phyloP scores from a whole-genome alignment of 2,888 invertebrate genomes.

The Augiades crinisus region DNA sequence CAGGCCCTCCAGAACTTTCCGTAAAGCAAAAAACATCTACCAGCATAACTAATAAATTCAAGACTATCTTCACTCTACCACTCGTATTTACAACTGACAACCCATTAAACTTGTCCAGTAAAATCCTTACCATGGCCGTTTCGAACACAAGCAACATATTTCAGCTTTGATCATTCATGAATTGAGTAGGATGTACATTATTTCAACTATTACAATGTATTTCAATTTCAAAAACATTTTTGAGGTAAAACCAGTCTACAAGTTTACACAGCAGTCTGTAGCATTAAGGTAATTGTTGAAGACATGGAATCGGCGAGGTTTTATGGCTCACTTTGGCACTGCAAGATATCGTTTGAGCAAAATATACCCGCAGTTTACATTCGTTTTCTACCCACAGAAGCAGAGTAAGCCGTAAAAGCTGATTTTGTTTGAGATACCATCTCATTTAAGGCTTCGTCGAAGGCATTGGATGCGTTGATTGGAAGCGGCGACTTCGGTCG shows the following conservation, averaged over 20 bases:
- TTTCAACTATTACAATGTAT: constrained; percentile 55
- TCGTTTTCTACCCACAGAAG: constrained; percentile 62
- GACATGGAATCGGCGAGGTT: constrained; percentile 67
- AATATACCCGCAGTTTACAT: constrained; percentile 53
- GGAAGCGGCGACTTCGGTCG: constrained; percentile 33
- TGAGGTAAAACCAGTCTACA: constrained; percentile 77
- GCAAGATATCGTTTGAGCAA: constrained; percentile 72
- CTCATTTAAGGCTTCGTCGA: constrained; percentile 28
- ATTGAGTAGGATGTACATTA: constrained; percentile 51
- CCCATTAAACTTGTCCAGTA: constrained; percentile 28
- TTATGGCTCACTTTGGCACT: constrained; percentile 80
- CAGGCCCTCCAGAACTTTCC: constrained; percentile 59
- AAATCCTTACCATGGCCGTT: constrained; percentile 10
- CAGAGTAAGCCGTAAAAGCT: constrained; percentile 79
- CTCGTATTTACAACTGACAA: constrained; percentile 54
- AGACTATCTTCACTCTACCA: constrained; percentile 40
- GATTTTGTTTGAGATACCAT: constrained; percentile 46
- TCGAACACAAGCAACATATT: constrained; percentile 31
- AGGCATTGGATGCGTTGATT: constrained; percentile 26
- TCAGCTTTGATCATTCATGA: constrained; percentile 48
- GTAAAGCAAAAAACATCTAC: constrained; percentile 47
- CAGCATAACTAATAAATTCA: constrained; percentile 45
- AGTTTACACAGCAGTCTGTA: constrained; percentile 76
- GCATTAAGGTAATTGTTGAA: constrained; percentile 71
- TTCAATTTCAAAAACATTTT: constrained; percentile 60